These are phyloP conservation scores for Menura novaehollandiae DNA, from an alignment of 2,113 vertebrate species.

Conservation along the genomic window DNA sequence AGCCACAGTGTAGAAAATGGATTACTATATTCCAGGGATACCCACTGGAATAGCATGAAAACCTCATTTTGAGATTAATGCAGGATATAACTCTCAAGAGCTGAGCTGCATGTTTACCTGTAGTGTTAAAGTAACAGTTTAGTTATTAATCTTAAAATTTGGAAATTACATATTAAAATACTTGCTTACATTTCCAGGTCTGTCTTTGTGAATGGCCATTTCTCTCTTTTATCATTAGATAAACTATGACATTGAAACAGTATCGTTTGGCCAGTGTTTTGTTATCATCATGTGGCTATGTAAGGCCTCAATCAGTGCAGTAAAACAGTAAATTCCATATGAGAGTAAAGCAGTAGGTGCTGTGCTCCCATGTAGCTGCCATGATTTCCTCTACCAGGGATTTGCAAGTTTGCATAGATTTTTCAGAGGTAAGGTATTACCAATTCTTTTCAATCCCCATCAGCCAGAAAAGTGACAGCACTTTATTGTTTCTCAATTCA, in stretches of 20 bases:
- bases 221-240: not conserved
- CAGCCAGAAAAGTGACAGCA: not conserved
- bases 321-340: not conserved
- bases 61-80: conserved; percentile 75
- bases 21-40: conserved; percentile 86
- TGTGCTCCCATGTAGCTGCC: not conserved
- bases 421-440: not conserved
- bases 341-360: not conserved
- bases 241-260: not conserved
- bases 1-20: conserved; percentile 92
- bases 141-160: not conserved
- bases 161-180: not conserved
- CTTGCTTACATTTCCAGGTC: not conserved
- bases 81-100: conserved; percentile 71
- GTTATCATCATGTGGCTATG: not conserved
- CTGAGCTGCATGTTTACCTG: conserved; percentile 44
- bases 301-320: not conserved
- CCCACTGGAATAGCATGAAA: conserved; percentile 77
- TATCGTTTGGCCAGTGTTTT: not conserved
- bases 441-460: not conserved
- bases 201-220: not conserved
- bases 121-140: conserved; percentile 3
- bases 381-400: not conserved
- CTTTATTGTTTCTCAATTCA: not conserved
- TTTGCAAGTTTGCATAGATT: not conserved